phyloP scores from a whole-genome alignment of 1,140 invertebrate genomes.

The Aphaenogaster floridana region DNA sequence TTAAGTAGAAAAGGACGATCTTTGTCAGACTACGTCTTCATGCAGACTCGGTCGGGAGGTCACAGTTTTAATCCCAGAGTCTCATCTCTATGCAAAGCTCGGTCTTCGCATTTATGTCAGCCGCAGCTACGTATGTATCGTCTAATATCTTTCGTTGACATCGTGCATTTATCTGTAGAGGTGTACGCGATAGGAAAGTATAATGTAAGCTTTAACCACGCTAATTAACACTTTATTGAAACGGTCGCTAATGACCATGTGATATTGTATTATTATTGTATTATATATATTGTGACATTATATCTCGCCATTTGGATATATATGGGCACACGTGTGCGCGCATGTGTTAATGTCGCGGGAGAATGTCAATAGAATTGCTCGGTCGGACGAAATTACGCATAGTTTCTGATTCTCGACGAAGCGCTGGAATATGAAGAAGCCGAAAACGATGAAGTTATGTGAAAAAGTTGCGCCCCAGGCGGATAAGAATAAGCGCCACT shows the following conservation, averaged over 20 bases:
- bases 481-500: conserved; percentile 16
- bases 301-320: neutral
- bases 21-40: conserved; percentile 18
- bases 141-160: conserved; percentile 66
- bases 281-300: neutral
- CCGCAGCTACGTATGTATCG: conserved; percentile 52
- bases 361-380: conserved; percentile 3
- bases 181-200: neutral
- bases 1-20: conserved; percentile 60
- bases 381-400: neutral
- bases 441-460: conserved; percentile 46
- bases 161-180: conserved; percentile 6
- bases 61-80: conserved; percentile 72
- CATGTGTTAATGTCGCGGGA: conserved; percentile 1
- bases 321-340: neutral
- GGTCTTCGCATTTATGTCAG: conserved; percentile 37
- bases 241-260: neutral
- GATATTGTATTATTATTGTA: neutral
- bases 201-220: conserved; percentile 7
- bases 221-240: conserved; percentile 5
- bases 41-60: conserved; percentile 26
- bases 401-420: neutral
- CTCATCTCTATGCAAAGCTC: conserved; percentile 76
- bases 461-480: conserved; percentile 13
- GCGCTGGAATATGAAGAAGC: neutral